These are phyloP conservation scores for Perdita meconis DNA, from an alignment of 2,888 invertebrate genomes.

Conservation along the genomic window DNA sequence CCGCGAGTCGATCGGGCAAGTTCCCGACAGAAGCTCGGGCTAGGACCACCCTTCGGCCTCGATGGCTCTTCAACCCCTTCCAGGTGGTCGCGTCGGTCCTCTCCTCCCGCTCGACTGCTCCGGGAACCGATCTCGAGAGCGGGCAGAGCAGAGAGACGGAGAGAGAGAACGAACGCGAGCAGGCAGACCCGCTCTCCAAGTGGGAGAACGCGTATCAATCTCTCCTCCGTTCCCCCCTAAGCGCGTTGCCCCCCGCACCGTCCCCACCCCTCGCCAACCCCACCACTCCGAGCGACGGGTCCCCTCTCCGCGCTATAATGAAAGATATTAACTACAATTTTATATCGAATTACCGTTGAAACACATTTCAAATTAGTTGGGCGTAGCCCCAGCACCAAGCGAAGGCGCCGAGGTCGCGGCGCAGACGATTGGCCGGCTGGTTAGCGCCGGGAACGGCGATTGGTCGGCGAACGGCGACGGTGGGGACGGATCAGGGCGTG, in stretches of 20 bases:
- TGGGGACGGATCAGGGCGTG: constrained; percentile 77
- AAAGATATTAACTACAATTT: constrained; percentile 85
- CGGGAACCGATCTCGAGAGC: constrained; percentile 49
- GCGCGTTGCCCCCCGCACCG: constrained; percentile 3
- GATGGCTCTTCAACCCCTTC: constrained; percentile 74
- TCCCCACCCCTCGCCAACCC: constrained; percentile 3
- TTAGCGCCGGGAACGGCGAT: constrained; percentile 66
- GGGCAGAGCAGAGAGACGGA: constrained; percentile 1
- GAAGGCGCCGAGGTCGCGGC: constrained; percentile 65
- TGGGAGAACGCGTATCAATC: constrained; percentile 49
- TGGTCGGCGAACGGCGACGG: constrained; percentile 62
- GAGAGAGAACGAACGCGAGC: constrained; percentile 42
- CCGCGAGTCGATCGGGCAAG: constrained; percentile 31
- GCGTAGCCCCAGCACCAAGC: constrained; percentile 75
- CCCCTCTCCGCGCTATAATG: constrained; percentile 77
- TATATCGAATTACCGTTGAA: constrained; percentile 84
- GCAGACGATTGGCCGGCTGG: constrained; percentile 60
- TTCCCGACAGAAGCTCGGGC: constrained; percentile 47
- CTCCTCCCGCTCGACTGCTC: constrained; percentile 54
- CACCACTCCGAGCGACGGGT: constrained; percentile 27
- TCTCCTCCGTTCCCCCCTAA: constrained; percentile 15
- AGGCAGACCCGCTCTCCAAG: constrained; percentile 31
- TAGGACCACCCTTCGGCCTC: constrained; percentile 66
- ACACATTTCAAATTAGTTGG: constrained; percentile 84
- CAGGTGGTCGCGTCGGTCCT: constrained; percentile 65